phyloP scores from a whole-genome alignment of 2,888 invertebrate genomes.

The Parascotia fuliginaria region DNA sequence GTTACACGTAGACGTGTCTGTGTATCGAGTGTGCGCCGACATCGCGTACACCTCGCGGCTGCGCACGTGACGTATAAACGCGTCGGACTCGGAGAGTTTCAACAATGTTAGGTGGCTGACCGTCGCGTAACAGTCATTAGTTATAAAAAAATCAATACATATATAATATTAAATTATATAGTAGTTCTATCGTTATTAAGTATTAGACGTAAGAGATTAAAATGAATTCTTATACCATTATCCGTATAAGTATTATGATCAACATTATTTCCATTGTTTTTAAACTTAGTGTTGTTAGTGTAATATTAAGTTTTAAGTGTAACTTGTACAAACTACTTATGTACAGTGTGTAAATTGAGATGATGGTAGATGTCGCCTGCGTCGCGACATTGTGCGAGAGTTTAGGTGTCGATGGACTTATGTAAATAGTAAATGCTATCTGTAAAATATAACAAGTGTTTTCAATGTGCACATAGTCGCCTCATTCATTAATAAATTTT shows the following conservation, averaged over 20 bases:
- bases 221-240: slow-evolving; percentile 76
- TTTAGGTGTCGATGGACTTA: slow-evolving; percentile 54
- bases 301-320: slow-evolving; percentile 62
- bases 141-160: slow-evolving; percentile 66
- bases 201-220: slow-evolving; percentile 76
- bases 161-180: slow-evolving; percentile 71
- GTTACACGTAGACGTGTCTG: slow-evolving; percentile 24
- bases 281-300: slow-evolving; percentile 70
- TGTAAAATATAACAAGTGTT: slow-evolving; percentile 83
- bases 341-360: slow-evolving; percentile 73
- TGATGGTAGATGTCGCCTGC: slow-evolving; percentile 48
- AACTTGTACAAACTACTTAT: slow-evolving; percentile 83
- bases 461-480: slow-evolving; percentile 86
- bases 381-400: slow-evolving; percentile 43
- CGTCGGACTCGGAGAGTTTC: slow-evolving; percentile 19
- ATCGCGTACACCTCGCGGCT: too few species aligned
- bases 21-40: slow-evolving; percentile 1
- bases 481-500: slow-evolving; percentile 86
- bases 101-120: slow-evolving; percentile 70
- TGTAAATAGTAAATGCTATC: slow-evolving; percentile 78
- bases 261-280: slow-evolving; percentile 83
- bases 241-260: slow-evolving; percentile 83
- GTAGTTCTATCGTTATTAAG: slow-evolving; percentile 71
- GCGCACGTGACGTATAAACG: too few species aligned
- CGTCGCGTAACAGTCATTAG: slow-evolving; percentile 81